Percentiles rank a stretch among this genome's conserved stretches.
These are phyloP conservation scores for Eucera pruinosa DNA, from an alignment of 2,888 invertebrate species.

Conservation along the genomic window DNA sequence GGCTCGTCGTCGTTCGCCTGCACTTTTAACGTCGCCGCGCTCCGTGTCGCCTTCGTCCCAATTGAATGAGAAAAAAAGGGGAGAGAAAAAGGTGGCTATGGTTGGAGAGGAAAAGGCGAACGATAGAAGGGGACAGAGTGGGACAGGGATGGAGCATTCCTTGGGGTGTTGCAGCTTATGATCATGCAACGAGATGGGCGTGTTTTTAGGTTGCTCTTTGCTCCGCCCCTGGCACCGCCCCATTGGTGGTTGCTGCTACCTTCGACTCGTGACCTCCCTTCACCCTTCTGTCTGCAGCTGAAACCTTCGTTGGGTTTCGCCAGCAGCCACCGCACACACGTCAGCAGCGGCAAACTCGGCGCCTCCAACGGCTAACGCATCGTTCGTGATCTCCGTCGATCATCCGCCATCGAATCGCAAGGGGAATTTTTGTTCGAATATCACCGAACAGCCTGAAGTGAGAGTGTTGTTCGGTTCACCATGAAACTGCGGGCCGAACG, in stretches of 20 bases:
- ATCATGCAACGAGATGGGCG: conserved; percentile 68
- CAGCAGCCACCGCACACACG: conserved; percentile 69
- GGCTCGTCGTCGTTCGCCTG: conserved; percentile 67
- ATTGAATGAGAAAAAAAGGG: conserved; percentile 44
- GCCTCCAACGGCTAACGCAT: conserved; percentile 60
- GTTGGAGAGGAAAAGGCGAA: conserved; percentile 44
- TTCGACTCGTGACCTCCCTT: conserved; percentile 65
- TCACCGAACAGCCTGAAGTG: conserved; percentile 6
- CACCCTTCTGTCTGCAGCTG: conserved; percentile 68
- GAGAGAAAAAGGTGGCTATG: conserved; percentile 40
- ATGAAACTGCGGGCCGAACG: conserved; percentile 5
- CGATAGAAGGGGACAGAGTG: conserved; percentile 34
- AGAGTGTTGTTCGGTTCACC: conserved; percentile 7
- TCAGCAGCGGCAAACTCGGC: conserved; percentile 68
- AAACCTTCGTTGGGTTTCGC: conserved; percentile 67
- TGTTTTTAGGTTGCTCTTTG: conserved; percentile 59
- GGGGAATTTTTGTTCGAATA: not conserved
- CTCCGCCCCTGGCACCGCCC: conserved; percentile 74
- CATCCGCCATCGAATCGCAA: conserved; percentile 36
- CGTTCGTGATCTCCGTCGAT: conserved; percentile 62
- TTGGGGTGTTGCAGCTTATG: conserved; percentile 69
- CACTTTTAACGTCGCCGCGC: conserved; percentile 73
- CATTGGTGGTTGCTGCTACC: conserved; percentile 64
- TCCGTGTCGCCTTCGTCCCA: conserved; percentile 59
- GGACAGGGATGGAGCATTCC: conserved; percentile 65